Conservation (phyloP, 2,888 invertebrate species). For the Monopis laevigella region DNA sequence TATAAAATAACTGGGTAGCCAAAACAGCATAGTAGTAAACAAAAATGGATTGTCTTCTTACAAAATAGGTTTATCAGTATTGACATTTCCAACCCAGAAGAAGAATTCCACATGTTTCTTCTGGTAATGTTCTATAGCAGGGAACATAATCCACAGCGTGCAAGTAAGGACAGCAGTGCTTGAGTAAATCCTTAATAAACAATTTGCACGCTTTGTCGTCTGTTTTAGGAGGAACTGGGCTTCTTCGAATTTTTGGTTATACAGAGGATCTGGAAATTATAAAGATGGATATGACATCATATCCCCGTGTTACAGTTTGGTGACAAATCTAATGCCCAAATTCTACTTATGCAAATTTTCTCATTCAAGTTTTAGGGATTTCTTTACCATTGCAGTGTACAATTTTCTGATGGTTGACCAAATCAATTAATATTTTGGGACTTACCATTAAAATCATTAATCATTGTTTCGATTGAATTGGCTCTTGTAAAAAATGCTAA, state of each 20-base stretch:
- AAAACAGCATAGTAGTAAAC: too few relatives aligned
- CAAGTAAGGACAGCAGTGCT: slow-evolving; percentile 41
- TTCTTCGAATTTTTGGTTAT: slow-evolving; percentile 1
- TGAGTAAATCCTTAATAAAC: background rate
- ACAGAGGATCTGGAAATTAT: slow-evolving; percentile 8
- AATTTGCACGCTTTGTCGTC: background rate
- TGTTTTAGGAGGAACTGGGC: background rate
- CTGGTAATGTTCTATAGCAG: slow-evolving; percentile 26
- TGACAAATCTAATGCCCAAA: background rate
- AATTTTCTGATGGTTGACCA: too few relatives aligned
- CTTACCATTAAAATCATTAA: slow-evolving; percentile 26
- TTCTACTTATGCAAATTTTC: too few relatives aligned
- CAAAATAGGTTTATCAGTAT: background rate
- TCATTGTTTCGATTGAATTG: slow-evolving; percentile 25
- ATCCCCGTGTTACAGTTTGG: too few relatives aligned
- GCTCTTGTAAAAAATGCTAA: slow-evolving; percentile 33
- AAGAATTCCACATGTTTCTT: slow-evolving; percentile 32
- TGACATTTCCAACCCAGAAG: slow-evolving; percentile 19
- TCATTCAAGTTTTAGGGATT: too few relatives aligned
- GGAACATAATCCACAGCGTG: slow-evolving; percentile 40
- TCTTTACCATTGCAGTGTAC: too few relatives aligned
- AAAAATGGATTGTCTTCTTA: background rate
- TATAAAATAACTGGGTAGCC: too few relatives aligned
- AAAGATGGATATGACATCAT: too few relatives aligned
- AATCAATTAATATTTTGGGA: too few relatives aligned